Percentiles rank a stretch among this genome's conserved stretches.
Evolutionary conservation across 2,888 invertebrate species (phyloP).

Genomic region (Tubulanus polymorphus): DNA sequence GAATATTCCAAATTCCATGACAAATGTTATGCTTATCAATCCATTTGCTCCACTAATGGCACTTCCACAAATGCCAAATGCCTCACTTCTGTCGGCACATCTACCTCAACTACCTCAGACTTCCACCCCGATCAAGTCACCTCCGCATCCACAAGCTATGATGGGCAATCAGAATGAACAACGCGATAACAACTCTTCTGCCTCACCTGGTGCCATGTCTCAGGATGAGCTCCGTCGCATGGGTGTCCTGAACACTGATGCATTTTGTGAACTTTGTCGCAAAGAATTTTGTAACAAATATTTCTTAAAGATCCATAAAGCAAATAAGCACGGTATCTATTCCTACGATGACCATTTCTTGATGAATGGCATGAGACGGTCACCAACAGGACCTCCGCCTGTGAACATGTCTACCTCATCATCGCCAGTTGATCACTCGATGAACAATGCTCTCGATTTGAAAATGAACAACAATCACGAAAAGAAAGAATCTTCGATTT

Average conservation of each 20-base stretch:
- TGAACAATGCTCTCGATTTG: background rate
- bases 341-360: conserved; percentile 27
- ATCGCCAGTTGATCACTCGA: too few relatives aligned
- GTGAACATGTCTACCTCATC: background rate
- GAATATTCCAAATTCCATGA: conserved; percentile 36
- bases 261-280: conserved; percentile 90
- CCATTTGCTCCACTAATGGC: conserved; percentile 50
- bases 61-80: conserved; percentile 37
- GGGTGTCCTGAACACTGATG: conserved; percentile 61
- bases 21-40: conserved; percentile 50
- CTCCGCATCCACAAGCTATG: conserved; percentile 2
- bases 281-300: conserved; percentile 52
- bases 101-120: conserved; percentile 26
- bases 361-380: background rate
- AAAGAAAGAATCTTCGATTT: background rate
- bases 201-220: background rate
- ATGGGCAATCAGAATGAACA: background rate
- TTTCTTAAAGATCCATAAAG: conserved; percentile 50
- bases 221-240: conserved; percentile 27
- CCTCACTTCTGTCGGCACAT: conserved; percentile 31
- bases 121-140: conserved; percentile 17
- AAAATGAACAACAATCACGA: background rate
- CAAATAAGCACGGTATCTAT: conserved; percentile 49
- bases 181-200: background rate
- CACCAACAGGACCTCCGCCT: background rate